phyloP scores from a whole-genome alignment of 2,113 vertebrate genomes.

The Hymenochirus boettgeri region DNA sequence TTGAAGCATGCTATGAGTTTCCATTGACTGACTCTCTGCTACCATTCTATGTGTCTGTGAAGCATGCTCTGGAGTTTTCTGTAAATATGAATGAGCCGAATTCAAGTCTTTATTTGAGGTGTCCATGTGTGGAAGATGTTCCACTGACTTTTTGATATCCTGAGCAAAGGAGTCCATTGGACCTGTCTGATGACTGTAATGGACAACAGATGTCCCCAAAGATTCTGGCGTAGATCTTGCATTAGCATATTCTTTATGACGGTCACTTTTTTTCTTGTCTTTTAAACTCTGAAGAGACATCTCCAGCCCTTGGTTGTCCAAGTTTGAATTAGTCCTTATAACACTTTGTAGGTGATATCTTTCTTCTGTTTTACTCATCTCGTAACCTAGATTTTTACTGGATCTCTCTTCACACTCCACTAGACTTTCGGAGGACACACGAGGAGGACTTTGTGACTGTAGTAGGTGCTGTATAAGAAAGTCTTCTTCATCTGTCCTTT shows the following conservation, averaged over 20 bases:
- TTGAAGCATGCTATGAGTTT: constrained; percentile 47
- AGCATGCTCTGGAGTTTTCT: constrained; percentile 58
- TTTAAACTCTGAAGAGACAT: constrained; percentile 73
- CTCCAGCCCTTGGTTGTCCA: constrained; percentile 78
- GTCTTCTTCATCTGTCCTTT: constrained; percentile 82
- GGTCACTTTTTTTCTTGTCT: constrained; percentile 68
- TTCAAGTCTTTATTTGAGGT: constrained; percentile 62
- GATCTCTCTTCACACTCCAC: constrained; percentile 57
- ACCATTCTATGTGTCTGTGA: constrained; percentile 44
- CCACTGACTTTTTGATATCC: constrained; percentile 67
- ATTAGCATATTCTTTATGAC: constrained; percentile 52
- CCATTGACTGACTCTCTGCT: constrained; percentile 37
- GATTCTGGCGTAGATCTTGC: constrained; percentile 64
- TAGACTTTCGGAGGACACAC: constrained; percentile 48
- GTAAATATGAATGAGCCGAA: constrained; percentile 55
- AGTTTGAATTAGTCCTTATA: constrained; percentile 84
- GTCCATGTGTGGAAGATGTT: constrained; percentile 59
- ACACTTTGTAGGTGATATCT: constrained; percentile 89
- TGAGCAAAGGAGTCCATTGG: constrained; percentile 71
- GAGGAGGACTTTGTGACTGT: constrained; percentile 64
- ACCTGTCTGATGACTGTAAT: constrained; percentile 70
- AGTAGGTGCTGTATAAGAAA: constrained; percentile 90
- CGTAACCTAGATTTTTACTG: constrained; percentile 65
- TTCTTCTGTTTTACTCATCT: constrained; percentile 67
- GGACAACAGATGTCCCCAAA: constrained; percentile 80